Percentiles rank a stretch among this genome's conserved stretches.
Conservation (phyloP, 2,113 vertebrate species). For the Pimephales promelas region DNA sequence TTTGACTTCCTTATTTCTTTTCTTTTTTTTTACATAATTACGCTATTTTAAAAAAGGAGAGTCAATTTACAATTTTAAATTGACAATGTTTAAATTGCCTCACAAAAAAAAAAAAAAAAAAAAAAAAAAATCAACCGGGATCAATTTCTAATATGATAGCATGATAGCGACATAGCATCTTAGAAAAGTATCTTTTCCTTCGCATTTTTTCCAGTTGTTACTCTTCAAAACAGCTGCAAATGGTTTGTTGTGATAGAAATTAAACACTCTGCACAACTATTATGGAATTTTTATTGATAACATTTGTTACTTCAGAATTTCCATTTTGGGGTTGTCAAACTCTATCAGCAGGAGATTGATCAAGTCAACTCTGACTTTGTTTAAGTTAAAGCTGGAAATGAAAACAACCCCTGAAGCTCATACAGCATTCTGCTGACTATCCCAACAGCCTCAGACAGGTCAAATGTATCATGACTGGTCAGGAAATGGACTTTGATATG, state of each 20-base stretch:
- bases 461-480: slow-evolving; percentile 63
- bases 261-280: neutral
- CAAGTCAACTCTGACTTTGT: slow-evolving; percentile 53
- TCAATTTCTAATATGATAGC: neutral
- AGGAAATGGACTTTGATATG: slow-evolving; percentile 75
- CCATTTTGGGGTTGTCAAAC: slow-evolving; percentile 37
- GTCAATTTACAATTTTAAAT: neutral
- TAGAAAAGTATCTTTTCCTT: neutral
- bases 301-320: slow-evolving; percentile 15
- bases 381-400: slow-evolving; percentile 47
- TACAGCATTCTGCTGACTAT: slow-evolving; percentile 50
- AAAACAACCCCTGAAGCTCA: slow-evolving; percentile 51
- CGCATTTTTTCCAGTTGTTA: neutral
- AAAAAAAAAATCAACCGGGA: neutral
- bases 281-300: slow-evolving; percentile 26
- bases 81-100: neutral
- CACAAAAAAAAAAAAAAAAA: too few species aligned
- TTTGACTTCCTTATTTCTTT: neutral
- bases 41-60: neutral
- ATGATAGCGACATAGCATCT: neutral
- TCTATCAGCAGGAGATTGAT: slow-evolving; percentile 53
- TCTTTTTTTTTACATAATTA: neutral
- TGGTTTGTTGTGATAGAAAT: slow-evolving; percentile 21
- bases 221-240: slow-evolving; percentile 16
- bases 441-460: slow-evolving; percentile 37